phyloP scores from a whole-genome alignment of 2,113 vertebrate species.

The Etheostoma cragini region DNA sequence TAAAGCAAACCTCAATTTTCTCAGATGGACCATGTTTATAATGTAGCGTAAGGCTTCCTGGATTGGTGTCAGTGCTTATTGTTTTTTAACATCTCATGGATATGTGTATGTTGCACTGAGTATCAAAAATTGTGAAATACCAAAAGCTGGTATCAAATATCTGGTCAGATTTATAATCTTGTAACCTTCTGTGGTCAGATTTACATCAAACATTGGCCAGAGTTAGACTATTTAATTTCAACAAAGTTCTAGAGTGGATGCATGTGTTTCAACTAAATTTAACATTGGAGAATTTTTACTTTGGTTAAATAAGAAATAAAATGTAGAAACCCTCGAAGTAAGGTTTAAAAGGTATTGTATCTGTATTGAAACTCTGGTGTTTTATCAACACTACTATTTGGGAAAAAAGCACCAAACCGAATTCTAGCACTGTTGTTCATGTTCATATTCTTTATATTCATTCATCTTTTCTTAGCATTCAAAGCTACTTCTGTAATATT shows the following conservation, averaged over 20 bases:
- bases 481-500: constrained; percentile 3
- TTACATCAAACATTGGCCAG: background rate
- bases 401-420: background rate
- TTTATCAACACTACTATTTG: background rate
- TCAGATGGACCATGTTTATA: constrained; percentile 32
- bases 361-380: background rate
- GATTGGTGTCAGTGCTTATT: background rate
- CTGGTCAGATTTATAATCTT: background rate
- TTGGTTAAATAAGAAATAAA: background rate
- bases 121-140: background rate
- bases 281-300: background rate
- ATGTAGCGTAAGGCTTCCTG: constrained; percentile 21
- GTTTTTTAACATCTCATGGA: background rate
- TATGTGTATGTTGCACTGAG: background rate
- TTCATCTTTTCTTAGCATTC: background rate
- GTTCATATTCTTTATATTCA: constrained; percentile 6
- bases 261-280: background rate
- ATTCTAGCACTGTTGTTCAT: background rate
- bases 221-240: background rate
- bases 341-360: background rate
- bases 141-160: background rate
- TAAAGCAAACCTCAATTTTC: constrained; percentile 33
- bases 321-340: background rate
- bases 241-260: background rate
- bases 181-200: background rate